Base-by-base conservation (phyloP, 2,888 invertebrate genomes). In the Agriopis aurantiaria region DNA sequence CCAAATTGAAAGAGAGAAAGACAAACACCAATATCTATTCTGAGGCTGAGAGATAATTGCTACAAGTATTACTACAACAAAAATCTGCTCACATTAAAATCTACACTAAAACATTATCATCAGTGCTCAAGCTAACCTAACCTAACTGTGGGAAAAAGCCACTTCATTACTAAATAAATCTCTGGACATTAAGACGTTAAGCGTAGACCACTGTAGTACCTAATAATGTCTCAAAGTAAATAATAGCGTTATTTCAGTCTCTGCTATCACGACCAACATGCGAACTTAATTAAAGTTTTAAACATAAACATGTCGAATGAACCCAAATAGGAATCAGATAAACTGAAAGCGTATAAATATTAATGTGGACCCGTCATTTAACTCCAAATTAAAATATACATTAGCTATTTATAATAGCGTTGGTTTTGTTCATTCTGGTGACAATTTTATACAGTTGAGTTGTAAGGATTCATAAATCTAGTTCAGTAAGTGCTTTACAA, bases 271-370 rank as follows among this genome's bases (percentile, higher is more conserved):
- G 23, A 61, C 61, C 51, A 59, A 59, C 63, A 71, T 65, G 58
- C 56, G 71, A 65, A 68, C 45, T 68, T 71, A 57, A 71, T 71
- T 71, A 71, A 71, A 71, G 62, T 71, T 71, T 65, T 58, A 58
- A 68, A 61, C 71, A 68, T 71, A 71, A 71, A 71, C 58, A 68
- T 71, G 65, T 65, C 64, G 55, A 67, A 63, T 52, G 55, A 49
- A 64, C 33, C 62, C 69, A 49, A 69, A 72, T 69, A 69, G 66
- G 63, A 69, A 69, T 69, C 72, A 69, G 72, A 69, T 72, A 69
- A 72, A 56, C 62, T 48, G 46, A 53, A 65, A 65, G 49, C 41
- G 59, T 60, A 71, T 71, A 67, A 71, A 71, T 70, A 70, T 71
- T 63, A 56, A 66, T 66, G 62, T 11, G n/a, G 51, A 49, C 55